Evolutionary conservation across 2,888 invertebrate genomes (phyloP).

Genomic region (Cheilosia urbana): DNA sequence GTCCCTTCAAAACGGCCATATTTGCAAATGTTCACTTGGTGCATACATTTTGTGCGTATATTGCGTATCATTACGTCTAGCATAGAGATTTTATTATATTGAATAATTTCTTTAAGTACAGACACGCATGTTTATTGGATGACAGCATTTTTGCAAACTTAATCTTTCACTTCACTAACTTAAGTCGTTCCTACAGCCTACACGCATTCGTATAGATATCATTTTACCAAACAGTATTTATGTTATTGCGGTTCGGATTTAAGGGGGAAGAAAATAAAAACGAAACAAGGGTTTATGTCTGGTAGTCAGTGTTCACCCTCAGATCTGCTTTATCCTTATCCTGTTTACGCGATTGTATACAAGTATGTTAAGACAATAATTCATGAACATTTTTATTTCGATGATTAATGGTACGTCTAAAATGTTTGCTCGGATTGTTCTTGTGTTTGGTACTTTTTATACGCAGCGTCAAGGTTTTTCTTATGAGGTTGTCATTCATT

Average conservation of each 20-base stretch:
- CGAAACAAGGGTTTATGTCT: conserved; percentile 28
- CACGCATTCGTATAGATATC: conserved; percentile 55
- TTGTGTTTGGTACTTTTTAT: conserved; percentile 11
- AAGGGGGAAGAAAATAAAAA: conserved; percentile 18
- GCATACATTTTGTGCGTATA: conserved; percentile 20
- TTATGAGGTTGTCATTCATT: not conserved
- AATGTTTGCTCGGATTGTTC: conserved; percentile 14
- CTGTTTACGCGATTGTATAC: conserved; percentile 54
- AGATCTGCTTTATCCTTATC: conserved; percentile 50
- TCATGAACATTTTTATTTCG: conserved; percentile 47
- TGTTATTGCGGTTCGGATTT: conserved; percentile 68
- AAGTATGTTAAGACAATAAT: conserved; percentile 65
- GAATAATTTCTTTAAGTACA: not conserved
- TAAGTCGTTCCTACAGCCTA: conserved; percentile 44
- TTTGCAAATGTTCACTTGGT: conserved; percentile 62
- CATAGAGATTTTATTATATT: conserved; percentile 10
- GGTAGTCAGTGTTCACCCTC: conserved; percentile 43
- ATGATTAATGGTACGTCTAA: conserved; percentile 62
- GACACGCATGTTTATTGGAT: conserved; percentile 18
- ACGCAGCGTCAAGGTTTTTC: not conserved
- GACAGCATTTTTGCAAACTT: conserved; percentile 42
- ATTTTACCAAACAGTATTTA: conserved; percentile 70
- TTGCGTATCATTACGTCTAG: not conserved
- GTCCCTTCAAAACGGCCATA: conserved; percentile 45
- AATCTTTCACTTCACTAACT: conserved; percentile 72